Percentiles rank a stretch among this genome's conserved stretches.
Evolutionary conservation across 1,140 invertebrate species (phyloP).

Genomic region (Zaprionus tsacasi): DNA sequence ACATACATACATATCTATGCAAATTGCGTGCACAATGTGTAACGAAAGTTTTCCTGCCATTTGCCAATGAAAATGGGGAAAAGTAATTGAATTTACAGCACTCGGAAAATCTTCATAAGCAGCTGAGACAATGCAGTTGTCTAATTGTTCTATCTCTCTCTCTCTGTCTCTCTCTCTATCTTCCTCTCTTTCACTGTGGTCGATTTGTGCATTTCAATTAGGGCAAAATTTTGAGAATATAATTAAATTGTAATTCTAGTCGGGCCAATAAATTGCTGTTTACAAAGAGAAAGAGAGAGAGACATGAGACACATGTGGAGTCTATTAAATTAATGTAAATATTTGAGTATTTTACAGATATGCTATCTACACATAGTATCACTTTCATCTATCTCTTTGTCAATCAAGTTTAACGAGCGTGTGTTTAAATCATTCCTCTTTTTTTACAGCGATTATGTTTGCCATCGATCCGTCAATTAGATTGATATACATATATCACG

Average conservation of each 20-base stretch:
- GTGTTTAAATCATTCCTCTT: background rate
- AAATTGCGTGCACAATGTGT: conserved; percentile 30
- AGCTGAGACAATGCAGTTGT: conserved; percentile 23
- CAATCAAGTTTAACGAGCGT: background rate
- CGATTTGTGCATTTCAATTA: conserved; percentile 45
- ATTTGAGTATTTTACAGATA: background rate
- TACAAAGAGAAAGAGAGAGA: background rate
- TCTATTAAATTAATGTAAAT: background rate
- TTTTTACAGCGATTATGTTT: background rate
- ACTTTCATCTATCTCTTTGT: background rate
- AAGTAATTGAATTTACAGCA: conserved; percentile 23
- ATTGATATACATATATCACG: background rate
- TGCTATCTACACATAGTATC: background rate
- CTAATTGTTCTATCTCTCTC: background rate
- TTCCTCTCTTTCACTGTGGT: background rate
- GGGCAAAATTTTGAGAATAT: conserved; percentile 9
- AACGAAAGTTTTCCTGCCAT: conserved; percentile 18
- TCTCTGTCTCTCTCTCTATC: background rate
- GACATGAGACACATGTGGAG: background rate
- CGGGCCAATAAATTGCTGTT: conserved; percentile 3
- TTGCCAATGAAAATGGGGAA: conserved; percentile 20
- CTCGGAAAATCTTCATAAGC: background rate
- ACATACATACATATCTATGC: conserved; percentile 14
- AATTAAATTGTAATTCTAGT: conserved; percentile 20
- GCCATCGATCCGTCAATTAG: background rate